Evolutionary conservation across 2,888 invertebrate genomes (phyloP).

Genomic region (Phrixothrix hirtus): DNA sequence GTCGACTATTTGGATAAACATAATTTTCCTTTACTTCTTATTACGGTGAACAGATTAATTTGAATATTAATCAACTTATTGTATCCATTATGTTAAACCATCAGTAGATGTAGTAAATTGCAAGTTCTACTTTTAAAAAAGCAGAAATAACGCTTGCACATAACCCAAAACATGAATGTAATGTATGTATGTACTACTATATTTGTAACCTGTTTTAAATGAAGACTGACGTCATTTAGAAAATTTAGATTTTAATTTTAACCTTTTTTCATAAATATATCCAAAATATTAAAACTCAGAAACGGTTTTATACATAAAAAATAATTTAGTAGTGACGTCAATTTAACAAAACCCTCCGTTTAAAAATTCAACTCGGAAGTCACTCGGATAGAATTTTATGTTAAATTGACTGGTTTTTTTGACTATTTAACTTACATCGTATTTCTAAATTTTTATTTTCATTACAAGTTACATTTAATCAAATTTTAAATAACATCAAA

Average conservation of each 20-base stretch:
- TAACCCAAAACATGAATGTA: conserved; percentile 46
- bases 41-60: conserved; percentile 34
- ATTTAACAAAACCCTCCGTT: no score
- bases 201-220: conserved; percentile 51
- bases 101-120: conserved; percentile 33
- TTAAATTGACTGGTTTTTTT: no score
- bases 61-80: conserved; percentile 9
- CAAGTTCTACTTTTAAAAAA: conserved; percentile 32
- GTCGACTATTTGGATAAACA: conserved; percentile 22
- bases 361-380: no score
- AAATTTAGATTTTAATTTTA: conserved; percentile 20
- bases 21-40: conserved; percentile 34
- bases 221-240: conserved; percentile 53
- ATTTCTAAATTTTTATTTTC: no score
- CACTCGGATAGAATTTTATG: no score
- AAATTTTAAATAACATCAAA: no score
- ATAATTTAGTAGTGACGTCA: neutral
- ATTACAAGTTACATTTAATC: no score
- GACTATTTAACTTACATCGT: no score
- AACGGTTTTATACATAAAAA: conserved; percentile 5
- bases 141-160: conserved; percentile 45
- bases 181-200: conserved; percentile 52
- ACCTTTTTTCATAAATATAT: conserved; percentile 7
- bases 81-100: conserved; percentile 31
- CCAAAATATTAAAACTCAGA: conserved; percentile 5